phyloP scores from a whole-genome alignment of 2,888 invertebrate genomes.

The Trissonchulus latispiculum region DNA sequence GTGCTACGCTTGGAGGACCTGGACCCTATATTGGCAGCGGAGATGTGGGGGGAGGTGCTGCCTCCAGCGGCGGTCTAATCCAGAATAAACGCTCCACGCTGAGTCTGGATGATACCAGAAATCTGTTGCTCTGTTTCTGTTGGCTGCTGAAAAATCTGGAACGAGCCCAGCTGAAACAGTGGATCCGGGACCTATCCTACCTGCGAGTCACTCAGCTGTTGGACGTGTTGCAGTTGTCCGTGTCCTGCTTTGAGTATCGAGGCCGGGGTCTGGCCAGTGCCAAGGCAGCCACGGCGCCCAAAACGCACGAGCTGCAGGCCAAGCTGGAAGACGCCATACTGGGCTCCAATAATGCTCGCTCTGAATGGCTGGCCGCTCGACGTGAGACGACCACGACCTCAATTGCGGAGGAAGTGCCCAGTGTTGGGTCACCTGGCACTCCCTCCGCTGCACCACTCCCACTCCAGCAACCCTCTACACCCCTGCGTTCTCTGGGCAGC shows the following conservation, averaged over 20 bases:
- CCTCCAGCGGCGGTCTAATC: neutral
- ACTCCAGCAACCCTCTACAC: neutral
- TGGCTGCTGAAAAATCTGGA: constrained; percentile 81
- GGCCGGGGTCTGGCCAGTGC: constrained; percentile 34
- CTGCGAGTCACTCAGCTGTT: constrained; percentile 65
- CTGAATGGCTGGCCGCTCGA: constrained; percentile 66
- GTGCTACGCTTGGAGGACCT: too few relatives aligned
- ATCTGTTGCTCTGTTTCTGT: constrained; percentile 72
- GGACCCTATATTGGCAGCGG: neutral
- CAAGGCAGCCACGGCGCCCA: neutral
- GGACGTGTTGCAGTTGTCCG: constrained; percentile 70
- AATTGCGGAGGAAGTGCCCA: too few relatives aligned
- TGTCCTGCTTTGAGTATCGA: constrained; percentile 84
- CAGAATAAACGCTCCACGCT: constrained; percentile 45
- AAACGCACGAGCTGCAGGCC: constrained; percentile 54
- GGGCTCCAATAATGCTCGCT: constrained; percentile 78
- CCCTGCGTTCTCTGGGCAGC: neutral
- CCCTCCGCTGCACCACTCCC: neutral
- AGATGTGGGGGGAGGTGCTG: neutral
- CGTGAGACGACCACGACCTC: constrained; percentile 3
- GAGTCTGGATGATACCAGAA: constrained; percentile 70
- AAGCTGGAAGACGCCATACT: constrained; percentile 81
- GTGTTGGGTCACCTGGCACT: too few relatives aligned
- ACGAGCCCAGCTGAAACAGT: constrained; percentile 61
- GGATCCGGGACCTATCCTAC: constrained; percentile 69